phyloP scores from a whole-genome alignment of 2,797 vertebrate species.

The Setipinna tenuifilis region DNA sequence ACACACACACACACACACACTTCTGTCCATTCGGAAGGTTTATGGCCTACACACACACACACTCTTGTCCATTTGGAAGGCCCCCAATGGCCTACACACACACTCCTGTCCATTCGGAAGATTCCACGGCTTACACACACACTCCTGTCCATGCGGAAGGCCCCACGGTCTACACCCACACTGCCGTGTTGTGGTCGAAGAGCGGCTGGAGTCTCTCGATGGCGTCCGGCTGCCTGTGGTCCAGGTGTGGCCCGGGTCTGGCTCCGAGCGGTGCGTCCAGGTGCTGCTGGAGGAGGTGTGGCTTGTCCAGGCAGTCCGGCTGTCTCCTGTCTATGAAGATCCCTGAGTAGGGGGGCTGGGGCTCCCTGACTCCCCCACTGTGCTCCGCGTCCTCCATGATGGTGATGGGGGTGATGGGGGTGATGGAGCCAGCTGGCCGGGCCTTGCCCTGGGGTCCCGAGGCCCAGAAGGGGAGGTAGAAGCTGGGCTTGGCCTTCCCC shows the following conservation, averaged over 20 bases:
- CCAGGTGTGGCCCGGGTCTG: not conserved
- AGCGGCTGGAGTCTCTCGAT: conserved; percentile 72
- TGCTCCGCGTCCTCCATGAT: conserved; percentile 24
- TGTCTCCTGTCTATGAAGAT: conserved; percentile 67
- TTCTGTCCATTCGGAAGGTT: not conserved
- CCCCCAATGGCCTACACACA: too few relatives aligned
- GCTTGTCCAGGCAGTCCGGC: not conserved
- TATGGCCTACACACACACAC: too few relatives aligned
- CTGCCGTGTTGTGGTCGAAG: conserved; percentile 94
- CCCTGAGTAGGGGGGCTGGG: conserved; percentile 59
- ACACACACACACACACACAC: too few relatives aligned
- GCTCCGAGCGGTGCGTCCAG: too few relatives aligned
- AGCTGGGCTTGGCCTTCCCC: conserved; percentile 66
- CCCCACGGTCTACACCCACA: conserved; percentile 85
- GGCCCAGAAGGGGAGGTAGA: conserved; percentile 83
- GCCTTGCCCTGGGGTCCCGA: conserved; percentile 74
- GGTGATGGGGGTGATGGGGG: conserved; percentile 45
- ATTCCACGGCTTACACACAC: too few relatives aligned
- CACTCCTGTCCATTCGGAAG: not conserved
- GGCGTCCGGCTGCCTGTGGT: conserved; percentile 63
- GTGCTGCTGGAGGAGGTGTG: not conserved
- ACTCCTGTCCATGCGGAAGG: not conserved
- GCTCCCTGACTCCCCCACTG: conserved; percentile 50
- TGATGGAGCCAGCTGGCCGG: conserved; percentile 64
- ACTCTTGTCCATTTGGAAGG: too few relatives aligned